These are phyloP conservation scores for Calephelis perditalis DNA, from an alignment of 2,888 invertebrate species.

Conservation along the genomic window DNA sequence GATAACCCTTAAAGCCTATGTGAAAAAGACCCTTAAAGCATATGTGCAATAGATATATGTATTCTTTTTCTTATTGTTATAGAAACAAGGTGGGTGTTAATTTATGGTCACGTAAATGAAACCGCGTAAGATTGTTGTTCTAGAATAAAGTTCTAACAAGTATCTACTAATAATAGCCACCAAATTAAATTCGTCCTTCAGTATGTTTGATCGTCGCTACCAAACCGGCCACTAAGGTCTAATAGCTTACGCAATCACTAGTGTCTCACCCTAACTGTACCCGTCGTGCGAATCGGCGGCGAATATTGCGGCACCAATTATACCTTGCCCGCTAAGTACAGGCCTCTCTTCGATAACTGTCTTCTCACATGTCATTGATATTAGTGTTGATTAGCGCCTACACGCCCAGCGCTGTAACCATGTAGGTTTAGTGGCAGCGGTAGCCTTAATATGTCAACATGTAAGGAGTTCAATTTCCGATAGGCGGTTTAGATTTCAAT, in stretches of 20 bases:
- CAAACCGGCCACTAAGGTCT: background rate
- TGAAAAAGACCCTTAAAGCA: too few species aligned
- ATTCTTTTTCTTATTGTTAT: too few species aligned
- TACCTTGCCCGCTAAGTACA: slow-evolving; percentile 11
- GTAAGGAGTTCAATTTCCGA: too few species aligned
- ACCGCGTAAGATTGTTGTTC: too few species aligned
- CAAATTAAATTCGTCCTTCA: slow-evolving; percentile 1
- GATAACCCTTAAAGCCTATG: too few species aligned
- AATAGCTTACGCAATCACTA: slow-evolving; percentile 4
- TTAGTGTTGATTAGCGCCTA: background rate
- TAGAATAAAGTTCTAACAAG: background rate
- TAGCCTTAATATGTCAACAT: too few species aligned
- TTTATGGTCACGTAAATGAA: too few species aligned
- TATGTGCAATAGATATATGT: too few species aligned
- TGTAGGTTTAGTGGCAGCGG: too few species aligned
- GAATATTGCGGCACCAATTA: slow-evolving; percentile 13
- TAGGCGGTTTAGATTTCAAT: too few species aligned
- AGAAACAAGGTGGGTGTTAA: too few species aligned
- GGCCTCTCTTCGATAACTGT: slow-evolving; percentile 15
- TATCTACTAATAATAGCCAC: background rate
- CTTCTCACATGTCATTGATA: background rate
- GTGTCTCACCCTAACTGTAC: slow-evolving; percentile 7
- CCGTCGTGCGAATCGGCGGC: slow-evolving; percentile 12
- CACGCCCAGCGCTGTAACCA: background rate
- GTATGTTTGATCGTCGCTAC: background rate